Conservation (phyloP, 1,140 invertebrate genomes). For the Zaprionus vittiger region DNA sequence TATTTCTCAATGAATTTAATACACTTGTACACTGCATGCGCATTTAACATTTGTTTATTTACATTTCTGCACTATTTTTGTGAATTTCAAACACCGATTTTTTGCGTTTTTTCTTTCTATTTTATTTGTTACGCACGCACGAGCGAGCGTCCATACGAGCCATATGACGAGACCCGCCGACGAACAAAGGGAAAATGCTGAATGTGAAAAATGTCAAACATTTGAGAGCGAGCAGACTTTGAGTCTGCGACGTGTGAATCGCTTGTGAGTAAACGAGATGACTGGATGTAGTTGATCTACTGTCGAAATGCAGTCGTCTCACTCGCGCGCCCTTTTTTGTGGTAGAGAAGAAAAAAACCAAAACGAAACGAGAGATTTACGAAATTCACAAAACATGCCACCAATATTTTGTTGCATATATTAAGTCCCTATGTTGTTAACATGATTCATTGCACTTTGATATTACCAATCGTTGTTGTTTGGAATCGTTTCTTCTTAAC, state of each 20-base stretch:
- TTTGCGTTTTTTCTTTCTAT: conserved; percentile 53
- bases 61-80: conserved; percentile 61
- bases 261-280: conserved; percentile 50
- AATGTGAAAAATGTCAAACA: conserved; percentile 76
- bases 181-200: conserved; percentile 80
- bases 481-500: conserved; percentile 11
- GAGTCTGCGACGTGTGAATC: conserved; percentile 56
- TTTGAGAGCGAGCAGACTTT: conserved; percentile 67
- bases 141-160: conserved; percentile 54
- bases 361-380: conserved; percentile 66
- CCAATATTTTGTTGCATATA: conserved; percentile 42
- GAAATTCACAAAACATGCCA: conserved; percentile 65
- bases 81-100: conserved; percentile 61
- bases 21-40: conserved; percentile 49
- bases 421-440: conserved; percentile 7
- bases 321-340: conserved; percentile 68
- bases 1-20: conserved; percentile 62
- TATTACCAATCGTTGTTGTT: conserved; percentile 9
- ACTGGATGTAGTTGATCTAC: conserved; percentile 24
- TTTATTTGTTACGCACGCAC: conserved; percentile 76
- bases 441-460: conserved; percentile 26
- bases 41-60: conserved; percentile 67
- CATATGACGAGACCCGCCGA: conserved; percentile 75
- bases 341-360: conserved; percentile 78
- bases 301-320: conserved; percentile 45